Conservation (phyloP, 2,113 vertebrate species). For the Aplodontia rufa region DNA sequence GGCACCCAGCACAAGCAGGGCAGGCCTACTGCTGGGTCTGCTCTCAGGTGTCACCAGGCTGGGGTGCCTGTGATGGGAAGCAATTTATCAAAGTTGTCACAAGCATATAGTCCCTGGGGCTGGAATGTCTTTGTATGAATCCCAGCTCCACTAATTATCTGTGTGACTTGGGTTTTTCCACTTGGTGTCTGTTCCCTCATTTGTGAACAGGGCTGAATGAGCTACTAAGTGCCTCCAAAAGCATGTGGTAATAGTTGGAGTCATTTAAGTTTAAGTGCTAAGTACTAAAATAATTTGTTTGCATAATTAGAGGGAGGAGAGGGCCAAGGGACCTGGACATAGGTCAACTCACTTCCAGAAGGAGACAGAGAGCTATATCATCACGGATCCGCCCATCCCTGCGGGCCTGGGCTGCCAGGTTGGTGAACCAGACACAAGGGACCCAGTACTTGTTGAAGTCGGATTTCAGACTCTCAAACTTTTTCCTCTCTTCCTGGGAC, state of each 20-base stretch:
- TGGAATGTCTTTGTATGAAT: background rate
- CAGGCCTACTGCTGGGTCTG: background rate
- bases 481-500: constrained; percentile 87
- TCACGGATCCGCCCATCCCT: constrained; percentile 88
- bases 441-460: constrained; percentile 97
- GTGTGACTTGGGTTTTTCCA: background rate
- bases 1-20: background rate
- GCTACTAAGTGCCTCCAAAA: background rate
- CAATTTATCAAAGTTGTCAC: background rate
- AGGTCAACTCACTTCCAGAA: constrained; percentile 88
- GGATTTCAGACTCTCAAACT: constrained; percentile 89
- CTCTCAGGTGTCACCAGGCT: background rate
- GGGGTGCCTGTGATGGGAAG: background rate
- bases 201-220: background rate
- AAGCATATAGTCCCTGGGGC: background rate
- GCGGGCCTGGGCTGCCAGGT: constrained; percentile 88
- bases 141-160: background rate
- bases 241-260: background rate
- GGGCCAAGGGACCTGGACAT: fast-evolving
- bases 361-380: constrained; percentile 90
- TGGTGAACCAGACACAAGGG: constrained; percentile 93
- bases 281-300: background rate
- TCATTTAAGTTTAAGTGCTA: background rate
- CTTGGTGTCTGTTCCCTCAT: constrained; percentile 28
- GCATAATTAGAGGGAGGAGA: background rate